A percentile compares a stretch with the other conserved stretches of the same genome.
Conservation (phyloP, 1,140 invertebrate genomes). For the Meteorus sp. region DNA sequence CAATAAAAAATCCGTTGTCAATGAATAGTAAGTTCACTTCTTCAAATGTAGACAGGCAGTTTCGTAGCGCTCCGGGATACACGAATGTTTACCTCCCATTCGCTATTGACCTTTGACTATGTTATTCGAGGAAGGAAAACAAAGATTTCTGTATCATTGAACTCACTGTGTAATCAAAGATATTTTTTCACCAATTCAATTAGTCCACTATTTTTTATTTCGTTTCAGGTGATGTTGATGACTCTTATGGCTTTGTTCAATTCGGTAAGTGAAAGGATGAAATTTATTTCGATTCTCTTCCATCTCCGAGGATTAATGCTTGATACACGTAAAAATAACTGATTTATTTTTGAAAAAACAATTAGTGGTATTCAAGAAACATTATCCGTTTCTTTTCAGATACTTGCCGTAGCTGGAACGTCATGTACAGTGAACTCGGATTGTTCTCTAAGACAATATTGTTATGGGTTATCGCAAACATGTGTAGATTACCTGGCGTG, state of each 20-base stretch:
- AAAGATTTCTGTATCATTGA: no score
- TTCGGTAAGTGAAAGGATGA: not conserved
- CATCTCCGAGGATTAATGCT: not conserved
- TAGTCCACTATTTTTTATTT: not conserved
- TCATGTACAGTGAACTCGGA: slow-evolving; percentile 39
- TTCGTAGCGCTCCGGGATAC: no score
- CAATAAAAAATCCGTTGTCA: no score
- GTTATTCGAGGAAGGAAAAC: no score
- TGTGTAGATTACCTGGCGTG: slow-evolving; percentile 45
- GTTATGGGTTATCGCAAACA: slow-evolving; percentile 39
- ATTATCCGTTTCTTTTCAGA: slow-evolving; percentile 24
- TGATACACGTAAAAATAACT: not conserved
- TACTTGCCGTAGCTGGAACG: slow-evolving; percentile 30
- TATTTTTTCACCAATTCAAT: no score
- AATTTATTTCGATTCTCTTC: not conserved
- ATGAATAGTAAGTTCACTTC: no score
- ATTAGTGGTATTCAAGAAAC: not conserved
- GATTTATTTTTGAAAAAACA: not conserved
- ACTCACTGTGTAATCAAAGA: no score
- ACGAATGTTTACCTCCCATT: no score
- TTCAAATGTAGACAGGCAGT: no score
- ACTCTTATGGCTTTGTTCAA: not conserved
- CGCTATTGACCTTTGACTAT: no score
- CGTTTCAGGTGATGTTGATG: not conserved
- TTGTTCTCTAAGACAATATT: slow-evolving; percentile 42